Base-by-base conservation (phyloP, 2,113 vertebrate genomes). In the Sisor rabdophorus region DNA sequence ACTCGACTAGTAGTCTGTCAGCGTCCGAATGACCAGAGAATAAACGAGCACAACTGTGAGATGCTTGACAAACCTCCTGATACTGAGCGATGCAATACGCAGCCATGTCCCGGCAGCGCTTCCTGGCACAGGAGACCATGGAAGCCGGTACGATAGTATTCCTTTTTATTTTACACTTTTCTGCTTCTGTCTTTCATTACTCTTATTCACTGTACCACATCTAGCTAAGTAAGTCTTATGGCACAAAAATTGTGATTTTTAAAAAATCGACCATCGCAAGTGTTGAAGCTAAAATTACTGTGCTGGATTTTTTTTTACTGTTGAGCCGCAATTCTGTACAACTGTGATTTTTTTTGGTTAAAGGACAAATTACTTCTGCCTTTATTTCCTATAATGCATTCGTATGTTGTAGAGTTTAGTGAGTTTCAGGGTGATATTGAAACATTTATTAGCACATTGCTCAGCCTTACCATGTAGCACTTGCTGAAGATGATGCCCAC, bases 101-200 rank as follows among this genome's bases (percentile, higher is more conserved):
- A 95, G 69, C 87, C 93, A 78, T 99, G 97, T 86, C 93, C 94
- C 60, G 93, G 90, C 85, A 91, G 92, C 22, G 93, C 92, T 78
- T 90, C 93, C 86, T 99, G 97, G 96, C 94, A 94, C 87, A 93
- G 93, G 89, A 93, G 89, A 89, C 92, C 94, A 0, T 99, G 97
- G 97, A 95, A 95, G 89, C 94, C 90, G 95, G 95, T 97, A 96
- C 87, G 95, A 95, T 95, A 95, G 92, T 83, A 80, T 87, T 92
- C 82, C 85, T 79, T 72, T 73, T 75, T 32, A 22, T 76, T 55
- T 71, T 19, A 71, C 22, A 55, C 24, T 28, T 24, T 28, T 68
- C 64, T 26, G 7, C 50, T 50, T 73, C 9, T 68, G 26, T 40
- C 52, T 47, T 20, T 47, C 44, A 16, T n/a, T 80, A 79, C 54